Evolutionary conservation across 2,888 invertebrate genomes (phyloP).

Genomic region (Augiades crinisus): DNA sequence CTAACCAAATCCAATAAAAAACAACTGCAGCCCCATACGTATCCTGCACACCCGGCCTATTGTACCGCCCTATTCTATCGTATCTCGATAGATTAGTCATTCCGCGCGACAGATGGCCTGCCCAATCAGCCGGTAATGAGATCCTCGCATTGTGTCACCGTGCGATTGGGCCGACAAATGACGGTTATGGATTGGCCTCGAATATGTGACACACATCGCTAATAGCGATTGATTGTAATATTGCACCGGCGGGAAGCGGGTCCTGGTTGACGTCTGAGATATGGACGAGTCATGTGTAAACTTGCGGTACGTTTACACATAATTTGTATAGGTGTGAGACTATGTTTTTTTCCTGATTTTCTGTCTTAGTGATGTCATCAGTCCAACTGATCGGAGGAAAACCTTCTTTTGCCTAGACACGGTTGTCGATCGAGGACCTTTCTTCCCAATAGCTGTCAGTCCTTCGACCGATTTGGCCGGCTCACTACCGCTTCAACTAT

Average conservation of each 20-base stretch:
- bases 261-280: not conserved
- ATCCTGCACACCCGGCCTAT: not conserved
- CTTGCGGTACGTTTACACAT: too few species aligned
- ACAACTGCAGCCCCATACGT: not conserved
- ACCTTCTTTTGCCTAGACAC: too few species aligned
- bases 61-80: slow-evolving; percentile 33
- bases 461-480: too few species aligned
- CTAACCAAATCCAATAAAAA: not conserved
- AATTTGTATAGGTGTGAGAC: too few species aligned
- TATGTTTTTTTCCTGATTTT: too few species aligned
- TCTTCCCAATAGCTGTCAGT: too few species aligned
- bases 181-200: slow-evolving; percentile 33
- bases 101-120: slow-evolving; percentile 60
- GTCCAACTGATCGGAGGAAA: too few species aligned
- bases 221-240: slow-evolving; percentile 15
- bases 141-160: slow-evolving; percentile 44
- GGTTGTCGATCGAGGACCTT: too few species aligned
- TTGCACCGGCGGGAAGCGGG: not conserved
- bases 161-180: slow-evolving; percentile 46
- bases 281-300: too few species aligned
- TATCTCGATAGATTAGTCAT: slow-evolving; percentile 46
- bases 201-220: slow-evolving; percentile 25
- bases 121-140: slow-evolving; percentile 54
- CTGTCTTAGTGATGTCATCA: too few species aligned
- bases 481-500: too few species aligned